phyloP scores from a whole-genome alignment of 2,113 vertebrate genomes.

The Artemisiospiza belli region DNA sequence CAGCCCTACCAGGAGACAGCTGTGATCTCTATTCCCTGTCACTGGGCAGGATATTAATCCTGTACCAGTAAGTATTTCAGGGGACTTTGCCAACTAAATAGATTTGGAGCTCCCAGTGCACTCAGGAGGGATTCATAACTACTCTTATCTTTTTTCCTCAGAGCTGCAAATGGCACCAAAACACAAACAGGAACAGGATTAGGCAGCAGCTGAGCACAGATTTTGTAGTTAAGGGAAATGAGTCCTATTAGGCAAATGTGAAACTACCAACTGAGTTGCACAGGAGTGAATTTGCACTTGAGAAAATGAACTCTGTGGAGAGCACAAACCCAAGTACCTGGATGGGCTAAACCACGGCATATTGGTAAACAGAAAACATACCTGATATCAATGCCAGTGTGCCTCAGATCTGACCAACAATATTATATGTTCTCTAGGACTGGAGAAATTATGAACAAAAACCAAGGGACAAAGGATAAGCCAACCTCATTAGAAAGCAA shows the following conservation, averaged over 20 bases:
- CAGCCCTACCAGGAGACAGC: not conserved
- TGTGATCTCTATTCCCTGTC: not conserved
- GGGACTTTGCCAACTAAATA: not conserved
- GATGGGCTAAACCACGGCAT: not conserved
- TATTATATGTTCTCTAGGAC: not conserved
- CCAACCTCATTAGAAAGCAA: not conserved
- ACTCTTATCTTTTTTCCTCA: not conserved
- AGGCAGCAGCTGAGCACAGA: not conserved
- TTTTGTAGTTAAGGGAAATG: not conserved
- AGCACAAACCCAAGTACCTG: not conserved
- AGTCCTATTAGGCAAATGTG: not conserved
- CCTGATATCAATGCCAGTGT: not conserved
- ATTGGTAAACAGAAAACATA: not conserved
- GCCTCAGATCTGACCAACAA: not conserved
- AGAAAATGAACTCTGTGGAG: not conserved
- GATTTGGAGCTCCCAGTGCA: not conserved
- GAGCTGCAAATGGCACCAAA: not conserved
- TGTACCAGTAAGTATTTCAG: not conserved
- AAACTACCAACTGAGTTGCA: not conserved
- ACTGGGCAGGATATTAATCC: not conserved
- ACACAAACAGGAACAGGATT: not conserved
- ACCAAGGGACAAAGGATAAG: not conserved
- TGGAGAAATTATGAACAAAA: not conserved
- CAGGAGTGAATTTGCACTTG: not conserved
- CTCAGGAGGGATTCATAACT: not conserved